Conservation (phyloP, 2,888 invertebrate species). For the Calameuta pallipes region DNA sequence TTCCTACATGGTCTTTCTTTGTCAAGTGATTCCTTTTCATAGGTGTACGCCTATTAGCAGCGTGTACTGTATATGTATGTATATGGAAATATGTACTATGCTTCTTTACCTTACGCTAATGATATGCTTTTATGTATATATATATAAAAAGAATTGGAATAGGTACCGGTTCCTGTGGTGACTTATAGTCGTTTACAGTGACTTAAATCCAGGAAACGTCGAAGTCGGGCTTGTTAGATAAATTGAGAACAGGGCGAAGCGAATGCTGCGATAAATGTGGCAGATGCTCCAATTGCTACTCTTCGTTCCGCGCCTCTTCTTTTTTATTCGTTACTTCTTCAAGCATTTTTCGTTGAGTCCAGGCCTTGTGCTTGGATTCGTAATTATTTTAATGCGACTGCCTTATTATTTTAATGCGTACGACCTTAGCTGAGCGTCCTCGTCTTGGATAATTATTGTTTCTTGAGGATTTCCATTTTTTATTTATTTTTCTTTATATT, state of each 20-base stretch:
- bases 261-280: background rate
- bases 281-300: background rate
- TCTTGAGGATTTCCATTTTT: no score
- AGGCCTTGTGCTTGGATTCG: slow-evolving; percentile 29
- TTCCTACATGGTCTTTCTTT: background rate
- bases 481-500: no score
- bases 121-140: background rate
- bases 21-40: background rate
- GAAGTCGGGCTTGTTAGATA: background rate
- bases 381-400: slow-evolving; percentile 46
- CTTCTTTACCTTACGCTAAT: background rate
- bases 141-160: background rate
- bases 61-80: background rate
- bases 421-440: background rate
- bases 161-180: background rate
- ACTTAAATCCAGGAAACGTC: background rate
- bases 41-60: background rate
- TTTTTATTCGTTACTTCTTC: background rate
- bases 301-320: background rate
- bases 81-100: background rate
- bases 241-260: background rate
- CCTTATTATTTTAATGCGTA: slow-evolving; percentile 45
- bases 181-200: background rate
- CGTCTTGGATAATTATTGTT: no score
- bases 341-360: background rate